Conservation (phyloP, 2,888 invertebrate species). For the Coelinius sp. region DNA sequence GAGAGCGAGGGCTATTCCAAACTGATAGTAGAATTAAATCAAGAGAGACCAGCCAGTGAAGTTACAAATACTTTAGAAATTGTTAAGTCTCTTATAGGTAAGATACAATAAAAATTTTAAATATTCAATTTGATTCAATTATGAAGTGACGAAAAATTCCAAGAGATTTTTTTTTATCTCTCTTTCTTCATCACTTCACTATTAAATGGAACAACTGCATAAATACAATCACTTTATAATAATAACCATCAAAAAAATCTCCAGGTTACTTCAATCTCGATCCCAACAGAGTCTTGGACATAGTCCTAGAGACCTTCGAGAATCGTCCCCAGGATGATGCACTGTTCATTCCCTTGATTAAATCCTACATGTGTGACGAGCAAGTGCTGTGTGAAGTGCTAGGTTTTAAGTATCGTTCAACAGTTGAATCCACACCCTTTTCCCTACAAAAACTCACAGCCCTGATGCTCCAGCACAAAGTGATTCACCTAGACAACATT, state of each 20-base stretch:
- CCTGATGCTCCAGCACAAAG: conserved; percentile 87
- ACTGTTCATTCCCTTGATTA: conserved; percentile 88
- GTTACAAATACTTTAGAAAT: conserved; percentile 84
- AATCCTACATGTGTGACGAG: conserved; percentile 90
- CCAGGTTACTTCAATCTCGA: conserved; percentile 98
- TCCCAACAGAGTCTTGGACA: conserved; percentile 96
- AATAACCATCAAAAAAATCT: not conserved
- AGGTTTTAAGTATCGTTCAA: conserved; percentile 88
- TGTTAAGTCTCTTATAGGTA: conserved; percentile 94
- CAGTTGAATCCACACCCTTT: conserved; percentile 79
- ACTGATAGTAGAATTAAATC: conserved; percentile 92
- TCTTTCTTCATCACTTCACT: not conserved
- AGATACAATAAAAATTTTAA: conserved; percentile 46
- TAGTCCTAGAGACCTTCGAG: conserved; percentile 97
- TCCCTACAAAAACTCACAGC: conserved; percentile 93
- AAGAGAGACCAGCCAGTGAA: conserved; percentile 78
- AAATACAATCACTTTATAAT: not conserved
- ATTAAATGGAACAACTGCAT: not conserved
- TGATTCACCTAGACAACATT: conserved; percentile 89
- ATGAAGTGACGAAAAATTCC: not conserved
- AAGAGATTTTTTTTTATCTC: too few relatives aligned
- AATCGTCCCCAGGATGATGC: conserved; percentile 83
- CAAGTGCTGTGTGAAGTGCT: conserved; percentile 93
- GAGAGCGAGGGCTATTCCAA: conserved; percentile 99
- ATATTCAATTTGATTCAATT: not conserved